phyloP scores from a whole-genome alignment of 2,797 vertebrate genomes.

The Nannoperca obscura region DNA sequence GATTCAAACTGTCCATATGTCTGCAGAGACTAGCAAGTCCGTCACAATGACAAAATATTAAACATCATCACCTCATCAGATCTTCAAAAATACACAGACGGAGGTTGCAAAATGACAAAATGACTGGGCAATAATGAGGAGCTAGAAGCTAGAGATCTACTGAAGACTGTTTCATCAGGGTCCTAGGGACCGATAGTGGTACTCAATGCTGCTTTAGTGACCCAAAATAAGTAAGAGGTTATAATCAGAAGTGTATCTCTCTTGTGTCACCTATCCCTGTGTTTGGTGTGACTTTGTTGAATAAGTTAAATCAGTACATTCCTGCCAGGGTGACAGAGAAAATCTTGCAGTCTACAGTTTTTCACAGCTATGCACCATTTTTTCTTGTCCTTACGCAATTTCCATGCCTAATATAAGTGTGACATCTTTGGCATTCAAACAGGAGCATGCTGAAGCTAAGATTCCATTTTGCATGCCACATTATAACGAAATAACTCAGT shows the following conservation, averaged over 20 bases:
- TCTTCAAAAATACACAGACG: conserved; percentile 1
- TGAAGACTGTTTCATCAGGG: not conserved
- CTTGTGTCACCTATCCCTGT: not conserved
- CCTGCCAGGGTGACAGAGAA: not conserved
- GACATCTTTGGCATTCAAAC: conserved; percentile 32
- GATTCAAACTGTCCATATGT: conserved; percentile 3
- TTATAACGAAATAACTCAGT: conserved; percentile 32
- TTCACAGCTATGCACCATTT: conserved; percentile 13
- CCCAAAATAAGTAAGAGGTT: not conserved
- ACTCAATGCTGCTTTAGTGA: conserved; percentile 1
- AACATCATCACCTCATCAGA: no score
- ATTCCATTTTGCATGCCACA: conserved; percentile 36
- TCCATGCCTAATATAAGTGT: conserved; percentile 9
- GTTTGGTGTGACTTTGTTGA: not conserved
- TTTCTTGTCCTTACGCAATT: not conserved
- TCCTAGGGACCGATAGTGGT: no score
- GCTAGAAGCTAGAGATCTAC: no score
- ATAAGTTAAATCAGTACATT: not conserved
- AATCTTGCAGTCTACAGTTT: conserved; percentile 6
- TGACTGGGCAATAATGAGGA: no score
- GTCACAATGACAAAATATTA: not conserved
- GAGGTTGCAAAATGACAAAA: no score
- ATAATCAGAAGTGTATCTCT: not conserved
- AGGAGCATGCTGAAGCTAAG: conserved; percentile 7
- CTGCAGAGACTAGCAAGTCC: conserved; percentile 6